Evolutionary conservation across 2,888 invertebrate genomes (phyloP).

Genomic region (Acleris literana): DNA sequence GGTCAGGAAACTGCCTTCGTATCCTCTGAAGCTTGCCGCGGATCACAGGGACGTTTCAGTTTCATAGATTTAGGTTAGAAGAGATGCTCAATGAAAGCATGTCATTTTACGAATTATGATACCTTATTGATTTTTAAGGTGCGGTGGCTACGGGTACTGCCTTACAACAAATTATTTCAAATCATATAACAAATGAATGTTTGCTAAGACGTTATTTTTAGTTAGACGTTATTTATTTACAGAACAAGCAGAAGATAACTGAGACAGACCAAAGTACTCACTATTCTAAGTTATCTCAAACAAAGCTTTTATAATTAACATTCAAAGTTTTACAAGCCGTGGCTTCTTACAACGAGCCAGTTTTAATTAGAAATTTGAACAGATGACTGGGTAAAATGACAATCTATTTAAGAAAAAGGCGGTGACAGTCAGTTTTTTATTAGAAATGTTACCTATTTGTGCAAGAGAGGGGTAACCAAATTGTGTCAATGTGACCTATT

Average conservation of each 20-base stretch:
- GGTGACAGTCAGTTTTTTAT: neutral
- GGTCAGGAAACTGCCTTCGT: conserved; percentile 71
- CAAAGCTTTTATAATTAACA: conserved; percentile 16
- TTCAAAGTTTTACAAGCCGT: conserved; percentile 18
- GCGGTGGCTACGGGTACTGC: neutral
- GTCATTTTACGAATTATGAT: conserved; percentile 12
- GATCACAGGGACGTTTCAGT: conserved; percentile 73
- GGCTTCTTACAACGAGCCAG: conserved; percentile 10
- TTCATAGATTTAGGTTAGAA: conserved; percentile 56
- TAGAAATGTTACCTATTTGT: neutral
- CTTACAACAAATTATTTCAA: neutral
- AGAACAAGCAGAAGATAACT: neutral
- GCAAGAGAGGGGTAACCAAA: conserved; percentile 7
- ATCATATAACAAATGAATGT: neutral
- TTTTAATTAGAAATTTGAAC: conserved; percentile 12
- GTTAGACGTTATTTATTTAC: neutral
- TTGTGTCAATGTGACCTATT: conserved; percentile 45
- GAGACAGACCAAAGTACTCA: neutral
- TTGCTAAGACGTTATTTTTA: neutral
- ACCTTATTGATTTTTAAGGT: conserved; percentile 17
- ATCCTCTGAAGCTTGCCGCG: conserved; percentile 75
- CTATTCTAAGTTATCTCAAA: neutral
- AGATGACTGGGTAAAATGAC: neutral
- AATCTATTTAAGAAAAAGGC: neutral
- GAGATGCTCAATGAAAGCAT: conserved; percentile 30